These are phyloP conservation scores for Agraylea sexmaculata DNA, from an alignment of 1,140 invertebrate species.

Conservation along the genomic window DNA sequence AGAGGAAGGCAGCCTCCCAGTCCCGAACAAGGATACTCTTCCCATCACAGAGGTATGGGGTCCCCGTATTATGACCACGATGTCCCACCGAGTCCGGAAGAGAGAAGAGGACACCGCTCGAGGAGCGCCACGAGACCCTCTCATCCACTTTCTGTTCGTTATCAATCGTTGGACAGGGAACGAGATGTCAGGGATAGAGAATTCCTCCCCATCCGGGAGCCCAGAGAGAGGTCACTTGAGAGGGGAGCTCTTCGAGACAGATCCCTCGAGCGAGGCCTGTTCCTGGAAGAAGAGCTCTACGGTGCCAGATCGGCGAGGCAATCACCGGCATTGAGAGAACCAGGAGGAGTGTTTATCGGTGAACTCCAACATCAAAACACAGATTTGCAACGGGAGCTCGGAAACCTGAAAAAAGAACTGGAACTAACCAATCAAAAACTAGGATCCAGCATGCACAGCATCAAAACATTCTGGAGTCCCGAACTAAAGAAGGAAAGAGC, in stretches of 20 bases:
- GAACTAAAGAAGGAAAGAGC: slow-evolving; percentile 97
- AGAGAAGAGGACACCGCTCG: slow-evolving; percentile 51
- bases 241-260: slow-evolving; percentile 38
- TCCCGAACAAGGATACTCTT: slow-evolving; percentile 14
- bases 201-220: slow-evolving; percentile 69
- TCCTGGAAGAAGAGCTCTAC: slow-evolving; percentile 66
- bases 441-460: slow-evolving; percentile 97
- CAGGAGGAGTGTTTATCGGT: slow-evolving; percentile 58
- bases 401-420: slow-evolving; percentile 91
- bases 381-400: slow-evolving; percentile 90
- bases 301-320: slow-evolving; percentile 58
- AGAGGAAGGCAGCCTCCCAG: slow-evolving; percentile 39
- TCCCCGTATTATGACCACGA: slow-evolving; percentile 61
- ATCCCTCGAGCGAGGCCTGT: slow-evolving; percentile 52
- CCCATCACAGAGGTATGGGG: slow-evolving; percentile 34
- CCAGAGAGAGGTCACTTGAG: slow-evolving; percentile 43
- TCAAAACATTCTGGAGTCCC: slow-evolving; percentile 99
- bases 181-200: slow-evolving; percentile 57
- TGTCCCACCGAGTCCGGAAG: slow-evolving; percentile 58
- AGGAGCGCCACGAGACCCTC: slow-evolving; percentile 45
- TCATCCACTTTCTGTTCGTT: slow-evolving; percentile 45
- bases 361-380: slow-evolving; percentile 91
- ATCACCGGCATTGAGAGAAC: slow-evolving; percentile 50
- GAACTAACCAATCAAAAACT: slow-evolving; percentile 96
- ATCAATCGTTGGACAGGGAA: slow-evolving; percentile 65